Conservation (phyloP, 64 coral and sea anemone genomes). For the Actinia equina region DNA sequence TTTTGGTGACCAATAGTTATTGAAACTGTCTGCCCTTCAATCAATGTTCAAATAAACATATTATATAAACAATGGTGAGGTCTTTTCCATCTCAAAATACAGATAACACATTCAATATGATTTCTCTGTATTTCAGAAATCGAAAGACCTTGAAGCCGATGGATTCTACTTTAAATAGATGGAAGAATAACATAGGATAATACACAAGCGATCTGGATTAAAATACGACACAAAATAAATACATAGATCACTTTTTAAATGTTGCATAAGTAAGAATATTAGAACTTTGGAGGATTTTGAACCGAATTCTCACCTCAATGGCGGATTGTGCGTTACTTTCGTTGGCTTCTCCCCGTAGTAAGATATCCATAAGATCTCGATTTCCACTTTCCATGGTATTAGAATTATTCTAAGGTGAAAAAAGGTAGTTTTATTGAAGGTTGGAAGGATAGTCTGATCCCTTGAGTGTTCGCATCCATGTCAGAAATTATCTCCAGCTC, state of each 20-base stretch:
- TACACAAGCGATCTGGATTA: neutral
- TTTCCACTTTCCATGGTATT: conserved; percentile 2
- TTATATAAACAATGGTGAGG: neutral
- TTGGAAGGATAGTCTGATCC: neutral
- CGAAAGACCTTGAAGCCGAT: neutral
- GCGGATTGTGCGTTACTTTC: neutral
- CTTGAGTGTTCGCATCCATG: conserved; percentile 1
- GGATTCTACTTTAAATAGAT: neutral
- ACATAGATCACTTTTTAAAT: neutral
- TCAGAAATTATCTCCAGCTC: neutral
- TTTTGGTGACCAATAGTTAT: neutral
- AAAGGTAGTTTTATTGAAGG: neutral
- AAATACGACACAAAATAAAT: neutral
- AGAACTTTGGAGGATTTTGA: neutral
- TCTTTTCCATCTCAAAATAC: neutral
- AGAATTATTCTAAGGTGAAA: neutral
- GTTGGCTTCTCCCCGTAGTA: neutral
- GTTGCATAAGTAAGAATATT: neutral
- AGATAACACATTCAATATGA: neutral
- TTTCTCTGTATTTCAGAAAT: neutral
- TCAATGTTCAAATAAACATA: neutral
- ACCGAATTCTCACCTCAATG: neutral
- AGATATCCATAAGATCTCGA: conserved; percentile 4
- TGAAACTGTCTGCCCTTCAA: neutral
- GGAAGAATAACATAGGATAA: neutral